Evolutionary conservation across 2,888 invertebrate species (phyloP).

Genomic region (Bruchidius siliquastri): DNA sequence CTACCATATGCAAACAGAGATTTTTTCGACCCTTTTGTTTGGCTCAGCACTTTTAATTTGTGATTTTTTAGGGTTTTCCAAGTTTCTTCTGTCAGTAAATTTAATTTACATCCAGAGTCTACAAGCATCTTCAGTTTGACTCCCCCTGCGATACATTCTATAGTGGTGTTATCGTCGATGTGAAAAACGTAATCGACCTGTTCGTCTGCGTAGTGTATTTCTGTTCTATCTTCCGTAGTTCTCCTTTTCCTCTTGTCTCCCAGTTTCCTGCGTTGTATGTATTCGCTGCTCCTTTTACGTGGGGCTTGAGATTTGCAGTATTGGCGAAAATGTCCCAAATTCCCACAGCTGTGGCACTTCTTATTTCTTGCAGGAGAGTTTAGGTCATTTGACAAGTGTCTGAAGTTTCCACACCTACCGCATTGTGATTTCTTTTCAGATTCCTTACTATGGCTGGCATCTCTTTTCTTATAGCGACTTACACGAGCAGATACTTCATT

Average conservation of each 20-base stretch:
- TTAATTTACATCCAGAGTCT: constrained; percentile 26
- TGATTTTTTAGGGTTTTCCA: constrained; percentile 20
- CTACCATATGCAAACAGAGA: constrained; percentile 21
- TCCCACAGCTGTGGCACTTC: constrained; percentile 5
- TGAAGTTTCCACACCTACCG: not conserved
- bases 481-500: not conserved
- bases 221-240: not conserved
- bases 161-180: not conserved
- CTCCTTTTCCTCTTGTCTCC: not conserved
- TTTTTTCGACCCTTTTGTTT: constrained; percentile 16
- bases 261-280: not conserved
- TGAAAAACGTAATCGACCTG: not conserved
- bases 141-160: constrained; percentile 15
- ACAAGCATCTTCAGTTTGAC: constrained; percentile 24
- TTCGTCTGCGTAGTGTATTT: not conserved
- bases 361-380: constrained; percentile 6
- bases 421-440: not conserved
- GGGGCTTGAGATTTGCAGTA: not conserved
- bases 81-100: constrained; percentile 19
- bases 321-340: not conserved
- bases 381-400: not conserved
- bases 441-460: not conserved
- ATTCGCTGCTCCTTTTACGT: not conserved
- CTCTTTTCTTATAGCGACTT: not conserved
- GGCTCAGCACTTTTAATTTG: constrained; percentile 12